phyloP scores from a whole-genome alignment of 2,888 invertebrate genomes.

The Megalurothrips usitatus region DNA sequence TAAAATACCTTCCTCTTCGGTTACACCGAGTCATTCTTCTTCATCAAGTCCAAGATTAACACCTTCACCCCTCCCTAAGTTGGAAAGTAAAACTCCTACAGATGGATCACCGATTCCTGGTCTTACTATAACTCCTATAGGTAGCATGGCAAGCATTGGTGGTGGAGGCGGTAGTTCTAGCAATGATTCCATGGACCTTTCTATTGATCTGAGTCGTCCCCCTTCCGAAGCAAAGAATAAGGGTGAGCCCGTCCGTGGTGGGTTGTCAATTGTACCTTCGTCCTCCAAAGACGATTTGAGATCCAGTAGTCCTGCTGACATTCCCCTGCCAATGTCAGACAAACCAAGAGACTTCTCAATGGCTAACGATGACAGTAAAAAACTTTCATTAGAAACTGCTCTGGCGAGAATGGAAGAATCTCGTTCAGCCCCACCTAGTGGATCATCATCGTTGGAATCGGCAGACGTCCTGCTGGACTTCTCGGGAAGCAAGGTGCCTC shows the following conservation, averaged over 20 bases:
- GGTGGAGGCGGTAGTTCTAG: slow-evolving; percentile 19
- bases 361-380: background rate
- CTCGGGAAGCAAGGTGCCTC: slow-evolving; percentile 46
- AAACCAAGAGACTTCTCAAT: slow-evolving; percentile 22
- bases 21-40: background rate
- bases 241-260: background rate
- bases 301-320: background rate
- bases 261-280: background rate
- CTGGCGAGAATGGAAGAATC: slow-evolving; percentile 28
- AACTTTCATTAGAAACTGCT: slow-evolving; percentile 29
- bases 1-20: background rate
- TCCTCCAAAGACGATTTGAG: slow-evolving; percentile 15
- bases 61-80: background rate
- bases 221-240: slow-evolving; percentile 12
- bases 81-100: background rate
- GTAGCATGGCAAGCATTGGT: slow-evolving; percentile 36
- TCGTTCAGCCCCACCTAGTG: slow-evolving; percentile 32
- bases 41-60: background rate
- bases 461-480: slow-evolving; percentile 64
- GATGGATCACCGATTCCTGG: slow-evolving; percentile 5
- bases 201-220: slow-evolving; percentile 12
- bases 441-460: slow-evolving; percentile 55
- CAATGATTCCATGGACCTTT: background rate
- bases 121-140: slow-evolving; percentile 9
- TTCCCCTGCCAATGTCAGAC: background rate